Percentiles rank a stretch among this genome's conserved stretches.
These are phyloP conservation scores for Pseudorectes ferrugineus DNA, from an alignment of 2,113 vertebrate species.

Conservation along the genomic window DNA sequence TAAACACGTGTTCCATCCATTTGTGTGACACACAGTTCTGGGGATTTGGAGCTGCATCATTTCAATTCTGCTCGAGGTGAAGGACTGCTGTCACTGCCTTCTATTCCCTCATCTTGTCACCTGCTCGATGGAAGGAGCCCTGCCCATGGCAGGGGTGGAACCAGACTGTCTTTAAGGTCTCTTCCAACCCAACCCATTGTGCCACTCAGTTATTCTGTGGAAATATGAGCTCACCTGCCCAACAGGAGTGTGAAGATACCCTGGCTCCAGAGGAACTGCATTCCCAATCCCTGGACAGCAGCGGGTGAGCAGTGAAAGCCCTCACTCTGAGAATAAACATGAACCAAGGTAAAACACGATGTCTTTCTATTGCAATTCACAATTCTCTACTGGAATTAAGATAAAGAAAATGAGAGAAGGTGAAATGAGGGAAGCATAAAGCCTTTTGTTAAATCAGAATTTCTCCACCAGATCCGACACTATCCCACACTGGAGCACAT, in stretches of 20 bases:
- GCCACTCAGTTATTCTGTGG: accelerated
- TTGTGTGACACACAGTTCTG: not conserved
- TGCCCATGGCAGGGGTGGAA: not conserved
- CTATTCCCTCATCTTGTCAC: not conserved
- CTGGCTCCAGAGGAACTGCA: accelerated
- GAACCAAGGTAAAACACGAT: accelerated
- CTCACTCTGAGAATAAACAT: not conserved
- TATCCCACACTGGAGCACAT: not conserved
- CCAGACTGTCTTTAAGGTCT: accelerated
- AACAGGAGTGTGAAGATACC: accelerated
- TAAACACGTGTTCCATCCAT: accelerated
- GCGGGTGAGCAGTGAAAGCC: not conserved
- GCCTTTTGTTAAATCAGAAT: not conserved
- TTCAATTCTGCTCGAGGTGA: not conserved
- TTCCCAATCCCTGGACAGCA: not conserved
- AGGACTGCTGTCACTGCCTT: not conserved
- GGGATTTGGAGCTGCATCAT: accelerated
- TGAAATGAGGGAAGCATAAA: not conserved
- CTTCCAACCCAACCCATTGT: not conserved
- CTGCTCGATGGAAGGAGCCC: not conserved
- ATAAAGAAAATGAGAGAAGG: not conserved
- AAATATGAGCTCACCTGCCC: not conserved
- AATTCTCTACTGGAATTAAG: not conserved
- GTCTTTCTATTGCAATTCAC: not conserved
- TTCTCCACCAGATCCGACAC: not conserved